These are phyloP conservation scores for Wasmannia auropunctata DNA, from an alignment of 1,140 invertebrate genomes.

Conservation along the genomic window DNA sequence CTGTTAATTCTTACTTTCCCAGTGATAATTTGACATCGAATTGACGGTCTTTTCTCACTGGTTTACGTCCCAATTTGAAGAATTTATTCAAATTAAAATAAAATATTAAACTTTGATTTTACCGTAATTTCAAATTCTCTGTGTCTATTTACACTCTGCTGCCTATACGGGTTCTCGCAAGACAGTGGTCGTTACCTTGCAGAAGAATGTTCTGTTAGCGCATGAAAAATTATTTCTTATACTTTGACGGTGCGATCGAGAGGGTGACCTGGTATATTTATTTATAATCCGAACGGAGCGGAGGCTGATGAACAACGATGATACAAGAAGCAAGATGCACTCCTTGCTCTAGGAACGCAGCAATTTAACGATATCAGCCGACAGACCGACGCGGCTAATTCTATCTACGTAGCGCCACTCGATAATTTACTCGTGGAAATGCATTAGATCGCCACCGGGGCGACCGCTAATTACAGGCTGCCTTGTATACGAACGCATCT, in stretches of 20 bases:
- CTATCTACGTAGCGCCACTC: constrained; percentile 64
- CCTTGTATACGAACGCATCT: background rate
- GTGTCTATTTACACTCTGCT: background rate
- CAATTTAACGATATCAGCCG: constrained; percentile 71
- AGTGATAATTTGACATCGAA: no score
- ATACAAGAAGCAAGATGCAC: constrained; percentile 67
- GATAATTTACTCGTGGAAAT: constrained; percentile 65
- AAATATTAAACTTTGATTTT: background rate
- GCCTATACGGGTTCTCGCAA: background rate
- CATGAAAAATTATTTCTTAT: constrained; percentile 32
- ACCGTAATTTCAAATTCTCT: background rate
- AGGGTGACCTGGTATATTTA: constrained; percentile 68
- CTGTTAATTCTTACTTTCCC: background rate
- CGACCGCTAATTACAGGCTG: constrained; percentile 61
- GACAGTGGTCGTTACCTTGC: background rate
- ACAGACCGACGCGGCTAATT: constrained; percentile 65
- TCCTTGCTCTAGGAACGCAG: constrained; percentile 69
- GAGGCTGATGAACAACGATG: constrained; percentile 69
- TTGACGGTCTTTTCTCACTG: no score
- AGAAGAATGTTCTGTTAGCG: background rate
- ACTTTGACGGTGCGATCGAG: constrained; percentile 48
- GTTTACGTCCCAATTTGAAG: background rate
- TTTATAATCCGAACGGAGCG: constrained; percentile 58
- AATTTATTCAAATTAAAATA: background rate
- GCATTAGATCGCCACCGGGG: constrained; percentile 58